Base-by-base conservation (phyloP, 2,113 vertebrate species). In the Talpa occidentalis region DNA sequence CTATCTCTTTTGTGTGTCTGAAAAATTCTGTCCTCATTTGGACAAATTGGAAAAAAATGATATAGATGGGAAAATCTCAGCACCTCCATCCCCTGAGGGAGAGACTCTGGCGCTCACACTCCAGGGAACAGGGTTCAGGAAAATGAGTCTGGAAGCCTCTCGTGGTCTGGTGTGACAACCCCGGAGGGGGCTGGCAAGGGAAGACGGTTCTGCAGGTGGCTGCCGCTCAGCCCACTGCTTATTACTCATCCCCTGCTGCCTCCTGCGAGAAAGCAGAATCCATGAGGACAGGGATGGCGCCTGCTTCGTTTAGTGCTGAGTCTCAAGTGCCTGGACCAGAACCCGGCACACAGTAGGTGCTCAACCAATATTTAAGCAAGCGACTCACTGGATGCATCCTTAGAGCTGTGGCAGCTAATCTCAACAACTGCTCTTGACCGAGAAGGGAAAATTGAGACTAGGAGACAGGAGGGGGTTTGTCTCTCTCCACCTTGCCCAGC, bases 1-100 rank as follows among this genome's bases (percentile, higher is more conserved):
- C 30, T 22, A 2, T 21, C 59, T 12, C 14, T 77, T 78, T 67
- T 4, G 11, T 49, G 35, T 37, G 44, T 81, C 72, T 83, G 56
- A 86, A 60, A 74, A 37, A 22, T 37, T 93, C 74, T 86, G 47
- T 80, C 35, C 47, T 88, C 24, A 14, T 84, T 32, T 42, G 72
- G 66, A 83, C 35, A 97, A 74, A 94, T 10, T 86, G 79, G 74
- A 10, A 28, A 28, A 88, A 76, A 83, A 76, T 32, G 11, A 80
- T 80, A 54, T 4, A n/a, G 69, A 49, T 89, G 82, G 52, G 76
- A 69, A 37, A 49, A 76, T 81, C n/a, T 22, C 0, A 0, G 69
- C 28, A 73, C 49, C 64, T 76, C 70, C 22, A 8, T 44, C 10
- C 17, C 42, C 59, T 93, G 42, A 42, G 40, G 70, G 52, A 69